Conservation (phyloP, 1,140 invertebrate genomes). For the Conopomorpha cramerella region DNA sequence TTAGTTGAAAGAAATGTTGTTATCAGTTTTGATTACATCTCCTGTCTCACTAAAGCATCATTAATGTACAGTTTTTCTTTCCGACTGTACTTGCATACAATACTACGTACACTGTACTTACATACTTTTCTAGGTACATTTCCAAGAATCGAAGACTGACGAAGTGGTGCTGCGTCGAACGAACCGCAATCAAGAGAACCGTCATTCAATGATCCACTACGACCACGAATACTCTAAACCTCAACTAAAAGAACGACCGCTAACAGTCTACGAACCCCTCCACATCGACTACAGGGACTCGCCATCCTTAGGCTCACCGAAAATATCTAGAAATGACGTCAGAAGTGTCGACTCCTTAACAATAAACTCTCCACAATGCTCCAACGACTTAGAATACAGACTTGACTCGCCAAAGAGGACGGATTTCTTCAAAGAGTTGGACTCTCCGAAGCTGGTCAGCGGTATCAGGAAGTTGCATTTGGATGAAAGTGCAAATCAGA, state of each 20-base stretch:
- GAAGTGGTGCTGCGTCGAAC: conserved; percentile 36
- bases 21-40: too few relatives aligned
- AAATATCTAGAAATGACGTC: conserved; percentile 38
- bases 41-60: too few relatives aligned
- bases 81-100: too few relatives aligned
- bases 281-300: conserved; percentile 44
- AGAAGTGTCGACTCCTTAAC: conserved; percentile 58
- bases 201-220: conserved; percentile 54
- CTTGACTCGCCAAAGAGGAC: conserved; percentile 51
- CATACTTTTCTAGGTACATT: conserved; percentile 44
- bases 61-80: too few relatives aligned
- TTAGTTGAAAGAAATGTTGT: too few relatives aligned
- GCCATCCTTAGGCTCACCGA: conserved; percentile 39
- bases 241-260: conserved; percentile 37
- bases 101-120: too few relatives aligned
- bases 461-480: conserved; percentile 44
- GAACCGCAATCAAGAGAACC: conserved; percentile 36
- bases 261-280: conserved; percentile 41
- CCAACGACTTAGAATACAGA: conserved; percentile 43
- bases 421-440: conserved; percentile 48
- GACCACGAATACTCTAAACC: conserved; percentile 42
- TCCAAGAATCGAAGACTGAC: conserved; percentile 33
- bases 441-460: conserved; percentile 35
- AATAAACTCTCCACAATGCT: conserved; percentile 57
- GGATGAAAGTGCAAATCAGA: conserved; percentile 41